These are phyloP conservation scores for Distichodus sexfasciatus DNA, from an alignment of 2,797 vertebrate genomes.

Conservation along the genomic window DNA sequence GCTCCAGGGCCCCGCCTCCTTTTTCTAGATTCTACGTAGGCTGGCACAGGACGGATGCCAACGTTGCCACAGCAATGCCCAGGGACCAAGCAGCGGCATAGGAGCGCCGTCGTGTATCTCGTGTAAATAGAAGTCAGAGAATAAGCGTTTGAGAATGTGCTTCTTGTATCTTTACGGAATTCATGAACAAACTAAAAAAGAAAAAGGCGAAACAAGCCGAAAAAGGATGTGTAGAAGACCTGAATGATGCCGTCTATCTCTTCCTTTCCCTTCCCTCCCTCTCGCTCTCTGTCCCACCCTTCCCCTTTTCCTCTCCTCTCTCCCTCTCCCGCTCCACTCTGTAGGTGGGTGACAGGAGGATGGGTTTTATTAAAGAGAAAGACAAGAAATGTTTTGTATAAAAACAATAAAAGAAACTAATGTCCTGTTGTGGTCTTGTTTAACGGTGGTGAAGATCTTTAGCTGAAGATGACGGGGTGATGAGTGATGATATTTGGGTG, in stretches of 20 bases:
- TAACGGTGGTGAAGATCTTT: no score
- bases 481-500: no score
- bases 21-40: constrained; percentile 20
- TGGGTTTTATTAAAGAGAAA: constrained; percentile 33
- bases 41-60: neutral
- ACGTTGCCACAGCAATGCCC: neutral
- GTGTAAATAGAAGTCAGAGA: constrained; percentile 48
- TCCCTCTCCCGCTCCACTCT: constrained; percentile 8
- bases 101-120: constrained; percentile 6
- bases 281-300: constrained; percentile 32
- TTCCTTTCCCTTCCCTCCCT: constrained; percentile 61
- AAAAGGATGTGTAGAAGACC: constrained; percentile 46
- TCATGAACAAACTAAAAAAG: constrained; percentile 22
- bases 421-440: neutral
- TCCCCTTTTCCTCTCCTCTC: constrained; percentile 57
- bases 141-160: constrained; percentile 33
- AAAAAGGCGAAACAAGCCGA: constrained; percentile 22
- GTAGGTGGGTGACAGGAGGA: constrained; percentile 27
- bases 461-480: no score
- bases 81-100: no score
- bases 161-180: constrained; percentile 45
- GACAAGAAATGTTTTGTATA: constrained; percentile 49
- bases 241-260: constrained; percentile 52
- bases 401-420: constrained; percentile 33
- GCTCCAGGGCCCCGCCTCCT: constrained; percentile 7